These are phyloP conservation scores for Chrysocyon brachyurus DNA, from an alignment of 2,797 vertebrate genomes.

Conservation along the genomic window DNA sequence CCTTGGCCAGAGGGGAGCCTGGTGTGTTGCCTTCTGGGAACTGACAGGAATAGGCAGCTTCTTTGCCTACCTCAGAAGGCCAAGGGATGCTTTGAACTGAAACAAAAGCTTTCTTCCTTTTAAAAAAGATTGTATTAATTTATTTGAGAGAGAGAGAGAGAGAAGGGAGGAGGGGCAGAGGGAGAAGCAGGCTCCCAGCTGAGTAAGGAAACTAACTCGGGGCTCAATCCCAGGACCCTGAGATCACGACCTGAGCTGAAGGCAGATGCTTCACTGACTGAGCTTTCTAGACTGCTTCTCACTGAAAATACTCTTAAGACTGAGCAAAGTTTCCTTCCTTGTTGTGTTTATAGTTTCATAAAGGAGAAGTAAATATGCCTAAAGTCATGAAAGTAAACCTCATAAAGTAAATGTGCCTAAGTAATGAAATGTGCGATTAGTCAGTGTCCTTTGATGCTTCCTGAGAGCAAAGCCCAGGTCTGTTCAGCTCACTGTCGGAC, in stretches of 20 bases:
- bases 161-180: too few species aligned
- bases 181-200: too few species aligned
- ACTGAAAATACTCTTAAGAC: background rate
- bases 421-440: background rate
- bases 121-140: too few species aligned
- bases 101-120: background rate
- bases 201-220: too few species aligned
- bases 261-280: too few species aligned
- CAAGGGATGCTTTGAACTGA: background rate
- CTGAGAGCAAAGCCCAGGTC: background rate
- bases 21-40: background rate
- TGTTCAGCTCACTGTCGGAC: background rate
- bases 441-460: constrained; percentile 39
- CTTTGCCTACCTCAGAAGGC: background rate
- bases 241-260: too few species aligned
- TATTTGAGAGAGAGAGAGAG: too few species aligned
- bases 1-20: background rate
- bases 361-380: background rate
- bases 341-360: background rate
- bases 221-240: too few species aligned
- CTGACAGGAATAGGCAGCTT: background rate
- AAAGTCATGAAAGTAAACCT: background rate
- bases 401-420: background rate
- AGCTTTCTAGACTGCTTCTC: background rate
- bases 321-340: background rate